phyloP scores from a whole-genome alignment of 1,140 invertebrate species.

The Probaryconus sp. region DNA sequence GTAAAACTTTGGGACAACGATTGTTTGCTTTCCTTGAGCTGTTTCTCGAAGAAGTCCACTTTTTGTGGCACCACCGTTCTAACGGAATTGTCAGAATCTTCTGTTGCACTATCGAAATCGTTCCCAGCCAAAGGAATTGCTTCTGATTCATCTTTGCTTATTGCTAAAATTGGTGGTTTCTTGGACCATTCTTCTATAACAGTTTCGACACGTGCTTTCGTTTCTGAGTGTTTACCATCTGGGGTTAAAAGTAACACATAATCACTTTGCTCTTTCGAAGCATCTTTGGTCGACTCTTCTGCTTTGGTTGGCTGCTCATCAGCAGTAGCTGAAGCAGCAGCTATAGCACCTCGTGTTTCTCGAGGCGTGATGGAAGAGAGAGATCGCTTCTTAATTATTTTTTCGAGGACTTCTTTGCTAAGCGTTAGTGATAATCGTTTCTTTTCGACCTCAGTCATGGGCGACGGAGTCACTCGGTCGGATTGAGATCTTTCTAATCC shows the following conservation, averaged over 20 bases:
- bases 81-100: slow-evolving; percentile 84
- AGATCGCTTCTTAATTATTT: slow-evolving; percentile 78
- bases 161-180: slow-evolving; percentile 61
- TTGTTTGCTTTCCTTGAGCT: slow-evolving; percentile 49
- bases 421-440: slow-evolving; percentile 84
- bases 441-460: slow-evolving; percentile 83
- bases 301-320: neutral
- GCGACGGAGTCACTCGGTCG: slow-evolving; percentile 26
- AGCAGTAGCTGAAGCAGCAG: slow-evolving; percentile 75
- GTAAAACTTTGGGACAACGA: slow-evolving; percentile 84
- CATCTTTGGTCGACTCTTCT: slow-evolving; percentile 5
- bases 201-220: slow-evolving; percentile 74
- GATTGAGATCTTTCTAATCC: slow-evolving; percentile 61
- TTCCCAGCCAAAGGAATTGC: slow-evolving; percentile 71
- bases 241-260: slow-evolving; percentile 78
- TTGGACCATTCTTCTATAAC: slow-evolving; percentile 77
- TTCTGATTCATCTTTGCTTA: slow-evolving; percentile 60
- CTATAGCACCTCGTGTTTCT: slow-evolving; percentile 83
- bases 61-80: slow-evolving; percentile 84
- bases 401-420: slow-evolving; percentile 85
- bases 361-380: slow-evolving; percentile 79
- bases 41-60: slow-evolving; percentile 88
- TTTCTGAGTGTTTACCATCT: slow-evolving; percentile 67
- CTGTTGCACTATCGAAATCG: slow-evolving; percentile 81
- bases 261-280: slow-evolving; percentile 71